These are phyloP conservation scores for Aegithalos caudatus DNA, from an alignment of 2,113 vertebrate species.

Conservation along the genomic window DNA sequence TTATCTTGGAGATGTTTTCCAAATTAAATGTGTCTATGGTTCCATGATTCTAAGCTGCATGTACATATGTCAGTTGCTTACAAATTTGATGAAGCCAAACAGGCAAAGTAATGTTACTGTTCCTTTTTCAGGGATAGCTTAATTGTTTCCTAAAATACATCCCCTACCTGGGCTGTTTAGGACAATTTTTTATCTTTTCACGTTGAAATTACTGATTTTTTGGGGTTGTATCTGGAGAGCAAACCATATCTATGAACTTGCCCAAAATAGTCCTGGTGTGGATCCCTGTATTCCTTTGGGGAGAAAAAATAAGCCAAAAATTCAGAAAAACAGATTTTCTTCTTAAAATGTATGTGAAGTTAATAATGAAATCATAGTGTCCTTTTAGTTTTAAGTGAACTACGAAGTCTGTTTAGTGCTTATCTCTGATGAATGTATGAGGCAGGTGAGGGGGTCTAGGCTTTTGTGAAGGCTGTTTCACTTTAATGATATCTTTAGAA, in stretches of 20 bases:
- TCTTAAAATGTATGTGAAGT: neutral
- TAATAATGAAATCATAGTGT: neutral
- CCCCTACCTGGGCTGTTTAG: neutral
- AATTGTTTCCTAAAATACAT: neutral
- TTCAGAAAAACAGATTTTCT: neutral
- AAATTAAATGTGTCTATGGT: neutral
- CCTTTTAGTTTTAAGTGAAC: neutral
- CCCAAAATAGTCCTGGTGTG: neutral
- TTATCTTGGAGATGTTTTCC: neutral
- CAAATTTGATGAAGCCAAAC: neutral
- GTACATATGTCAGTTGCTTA: neutral
- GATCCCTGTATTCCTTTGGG: neutral
- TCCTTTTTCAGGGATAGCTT: neutral
- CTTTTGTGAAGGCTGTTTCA: neutral
- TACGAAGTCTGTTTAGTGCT: neutral
- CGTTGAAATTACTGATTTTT: neutral
- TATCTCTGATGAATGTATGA: neutral
- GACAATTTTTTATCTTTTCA: neutral
- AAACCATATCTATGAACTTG: neutral
- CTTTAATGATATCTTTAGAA: neutral
- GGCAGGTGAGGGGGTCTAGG: rapidly evolving
- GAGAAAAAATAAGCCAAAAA: neutral
- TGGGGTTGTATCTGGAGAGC: neutral
- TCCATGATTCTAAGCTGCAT: neutral
- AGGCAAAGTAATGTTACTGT: neutral